Conservation (phyloP, 2,888 invertebrate genomes). For the Drosophila borealis region DNA sequence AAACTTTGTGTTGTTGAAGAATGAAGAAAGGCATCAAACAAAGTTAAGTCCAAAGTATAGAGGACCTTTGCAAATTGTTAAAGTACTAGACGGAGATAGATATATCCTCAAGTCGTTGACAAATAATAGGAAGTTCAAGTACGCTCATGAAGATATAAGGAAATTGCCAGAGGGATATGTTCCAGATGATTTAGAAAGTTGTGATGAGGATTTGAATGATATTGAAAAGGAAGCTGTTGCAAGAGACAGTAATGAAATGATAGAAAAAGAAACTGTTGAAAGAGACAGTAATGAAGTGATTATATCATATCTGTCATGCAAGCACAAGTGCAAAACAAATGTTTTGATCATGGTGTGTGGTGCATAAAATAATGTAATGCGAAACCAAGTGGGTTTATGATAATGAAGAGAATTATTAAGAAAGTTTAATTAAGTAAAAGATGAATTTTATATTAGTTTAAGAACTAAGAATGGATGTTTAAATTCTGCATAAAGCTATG, state of each 20-base stretch:
- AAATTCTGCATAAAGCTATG: too few relatives aligned
- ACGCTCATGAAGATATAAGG: too few relatives aligned
- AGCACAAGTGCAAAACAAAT: constrained; percentile 7
- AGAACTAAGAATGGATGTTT: too few relatives aligned
- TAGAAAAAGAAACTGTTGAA: neutral
- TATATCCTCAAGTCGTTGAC: neutral
- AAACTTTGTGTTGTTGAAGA: neutral
- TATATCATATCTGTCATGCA: neutral
- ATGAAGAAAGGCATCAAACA: constrained; percentile 1
- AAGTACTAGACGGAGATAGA: neutral
- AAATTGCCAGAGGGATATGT: too few relatives aligned
- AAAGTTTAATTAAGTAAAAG: too few relatives aligned
- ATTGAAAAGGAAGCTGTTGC: neutral
- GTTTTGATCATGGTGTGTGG: constrained; percentile 3
- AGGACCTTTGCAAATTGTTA: neutral
- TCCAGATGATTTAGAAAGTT: too few relatives aligned
- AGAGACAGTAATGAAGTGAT: neutral
- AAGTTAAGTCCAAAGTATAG: neutral
- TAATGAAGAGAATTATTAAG: too few relatives aligned
- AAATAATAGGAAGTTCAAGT: neutral
- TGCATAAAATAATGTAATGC: neutral
- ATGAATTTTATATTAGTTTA: too few relatives aligned
- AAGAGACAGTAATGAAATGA: neutral
- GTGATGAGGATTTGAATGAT: neutral
- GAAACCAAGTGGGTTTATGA: too few relatives aligned